Base-by-base conservation (phyloP, 2,113 vertebrate genomes). In the Sinocyclocheilus anophthalmus region DNA sequence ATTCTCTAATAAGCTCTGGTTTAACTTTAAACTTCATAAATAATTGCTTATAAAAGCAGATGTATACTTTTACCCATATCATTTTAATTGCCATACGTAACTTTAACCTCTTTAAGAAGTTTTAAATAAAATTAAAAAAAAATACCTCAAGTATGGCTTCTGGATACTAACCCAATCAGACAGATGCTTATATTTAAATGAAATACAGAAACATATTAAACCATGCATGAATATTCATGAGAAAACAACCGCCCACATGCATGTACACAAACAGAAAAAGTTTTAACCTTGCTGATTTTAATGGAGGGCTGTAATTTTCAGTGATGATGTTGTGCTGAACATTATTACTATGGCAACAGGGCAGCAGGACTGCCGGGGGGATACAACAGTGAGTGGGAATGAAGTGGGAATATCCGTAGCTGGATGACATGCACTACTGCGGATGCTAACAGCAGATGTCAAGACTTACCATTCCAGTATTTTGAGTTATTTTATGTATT, bases 281-380 rank as follows among this genome's bases (percentile, higher is more conserved):
- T 55, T 45, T 72, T 83, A 70, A 83, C 81, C 65, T 70, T 72
- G 67, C 18, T 14, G 63, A 72, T 72, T 69, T 80, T 83, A n/a
- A 16, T 33, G 45, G 26, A 72, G 18, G 2, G 13, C 26, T 70
- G 30, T 55, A 72, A 83, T 83, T 83, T 69, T 48, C 42, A 9
- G 18, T 1, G 48, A 22, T 72, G 50, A 83, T 83, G 65, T 83
- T 55, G 45, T 30, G 42, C 48, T 61, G 84, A 84, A 85, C 16
- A 37, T 45, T 45, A 77, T 84, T 70, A 37, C 84, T 30, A 73
- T 75, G 78, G 78, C 22, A 61, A 79, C 63, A 70, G 76, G 57
- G 45, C 2, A 86, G 18, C 26, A 70, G 37, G 18, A 53, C 76
- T 7, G 59, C 30, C 65, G 3, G 1, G 37, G 45, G 45, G 10